phyloP scores from a whole-genome alignment of 2,113 vertebrate genomes.

The Terrapene triunguis region DNA sequence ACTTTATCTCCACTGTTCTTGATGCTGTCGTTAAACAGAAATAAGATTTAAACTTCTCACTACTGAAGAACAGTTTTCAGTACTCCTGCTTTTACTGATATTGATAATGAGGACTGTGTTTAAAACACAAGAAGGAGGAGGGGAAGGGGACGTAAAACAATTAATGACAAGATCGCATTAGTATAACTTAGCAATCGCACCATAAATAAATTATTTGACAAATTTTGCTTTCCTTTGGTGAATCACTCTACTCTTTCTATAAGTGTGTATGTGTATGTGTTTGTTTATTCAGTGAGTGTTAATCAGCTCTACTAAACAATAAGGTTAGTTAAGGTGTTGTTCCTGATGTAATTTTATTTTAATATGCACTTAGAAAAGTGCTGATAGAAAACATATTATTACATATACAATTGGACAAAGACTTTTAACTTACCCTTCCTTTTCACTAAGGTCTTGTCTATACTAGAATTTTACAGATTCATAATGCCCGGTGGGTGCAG shows the following conservation, averaged over 20 bases:
- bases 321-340: neutral
- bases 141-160: neutral
- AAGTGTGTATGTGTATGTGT: neutral
- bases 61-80: neutral
- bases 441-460: neutral
- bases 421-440: neutral
- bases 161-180: neutral
- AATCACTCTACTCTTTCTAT: neutral
- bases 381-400: neutral
- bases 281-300: neutral
- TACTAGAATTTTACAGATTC: neutral
- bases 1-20: neutral
- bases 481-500: neutral
- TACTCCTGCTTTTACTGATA: neutral
- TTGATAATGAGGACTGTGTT: neutral
- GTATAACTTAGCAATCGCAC: neutral
- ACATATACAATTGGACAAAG: neutral
- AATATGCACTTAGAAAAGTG: neutral
- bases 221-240: neutral
- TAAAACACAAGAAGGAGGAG: neutral
- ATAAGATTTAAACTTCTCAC: neutral
- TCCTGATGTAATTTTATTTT: neutral
- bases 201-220: neutral
- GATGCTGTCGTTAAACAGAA: neutral
- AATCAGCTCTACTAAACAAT: neutral